Evolutionary conservation across 2,797 vertebrate species (phyloP).

Genomic region (Phyllotis vaccarum): DNA sequence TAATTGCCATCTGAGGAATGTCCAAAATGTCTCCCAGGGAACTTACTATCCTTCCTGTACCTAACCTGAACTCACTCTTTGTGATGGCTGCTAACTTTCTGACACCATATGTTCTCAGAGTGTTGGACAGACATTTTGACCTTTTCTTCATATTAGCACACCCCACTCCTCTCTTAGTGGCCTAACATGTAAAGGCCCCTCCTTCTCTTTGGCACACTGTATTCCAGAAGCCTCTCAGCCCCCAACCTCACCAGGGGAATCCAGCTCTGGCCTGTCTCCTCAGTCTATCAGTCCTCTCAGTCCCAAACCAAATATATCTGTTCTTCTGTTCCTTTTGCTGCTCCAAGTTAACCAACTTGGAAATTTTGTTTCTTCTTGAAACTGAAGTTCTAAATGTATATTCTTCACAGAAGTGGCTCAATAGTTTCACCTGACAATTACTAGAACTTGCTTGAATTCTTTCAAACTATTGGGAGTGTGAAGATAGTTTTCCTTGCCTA

Average conservation of each 20-base stretch:
- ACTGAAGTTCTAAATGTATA: slow-evolving; percentile 7
- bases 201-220: neutral
- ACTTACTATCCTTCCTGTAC: neutral
- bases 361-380: slow-evolving; percentile 40
- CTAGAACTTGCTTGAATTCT: neutral
- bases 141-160: neutral
- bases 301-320: neutral
- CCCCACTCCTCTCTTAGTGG: neutral
- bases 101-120: neutral
- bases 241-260: no score
- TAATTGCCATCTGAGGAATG: no score
- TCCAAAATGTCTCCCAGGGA: neutral
- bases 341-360: neutral
- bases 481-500: no score
- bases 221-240: neutral
- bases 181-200: neutral
- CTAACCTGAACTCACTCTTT: neutral
- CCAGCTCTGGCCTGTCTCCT: neutral
- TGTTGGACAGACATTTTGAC: neutral
- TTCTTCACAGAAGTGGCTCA: neutral
- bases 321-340: neutral
- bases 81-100: neutral
- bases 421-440: neutral
- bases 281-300: no score
- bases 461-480: neutral